These are phyloP conservation scores for cattle (Bos taurus) DNA, from an alignment of 2,113 vertebrate species.

Conservation along the genomic window DNA sequence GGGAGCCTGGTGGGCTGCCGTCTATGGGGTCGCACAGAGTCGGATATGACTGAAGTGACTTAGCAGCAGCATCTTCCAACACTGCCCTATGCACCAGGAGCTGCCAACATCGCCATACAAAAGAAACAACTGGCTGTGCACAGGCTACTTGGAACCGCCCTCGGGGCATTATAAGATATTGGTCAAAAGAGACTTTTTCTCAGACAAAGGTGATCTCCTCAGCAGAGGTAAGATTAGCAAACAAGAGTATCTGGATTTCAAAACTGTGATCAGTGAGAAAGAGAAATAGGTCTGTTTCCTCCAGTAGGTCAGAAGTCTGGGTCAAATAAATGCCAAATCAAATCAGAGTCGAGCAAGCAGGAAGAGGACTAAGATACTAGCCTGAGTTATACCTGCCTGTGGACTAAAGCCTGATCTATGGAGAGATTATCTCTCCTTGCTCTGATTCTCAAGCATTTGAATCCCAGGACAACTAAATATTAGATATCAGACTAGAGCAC, in stretches of 20 bases:
- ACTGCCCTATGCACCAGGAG: background rate
- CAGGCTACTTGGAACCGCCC: background rate
- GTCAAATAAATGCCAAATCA: conserved; percentile 5
- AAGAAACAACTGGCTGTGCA: background rate
- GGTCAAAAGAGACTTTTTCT: background rate
- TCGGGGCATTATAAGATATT: background rate
- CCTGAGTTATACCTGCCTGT: background rate
- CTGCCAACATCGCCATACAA: background rate
- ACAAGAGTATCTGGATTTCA: background rate
- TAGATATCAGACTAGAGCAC: background rate
- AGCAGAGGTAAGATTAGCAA: background rate
- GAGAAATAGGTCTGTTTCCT: background rate
- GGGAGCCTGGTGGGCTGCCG: too few relatives aligned
- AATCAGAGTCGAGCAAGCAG: background rate
- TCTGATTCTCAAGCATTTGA: conserved; percentile 14
- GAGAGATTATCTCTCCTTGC: conserved; percentile 6
- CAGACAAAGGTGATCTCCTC: background rate
- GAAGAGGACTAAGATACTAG: background rate
- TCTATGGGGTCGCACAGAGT: too few relatives aligned
- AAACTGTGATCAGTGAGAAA: background rate
- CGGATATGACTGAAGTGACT: too few relatives aligned
- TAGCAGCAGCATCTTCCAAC: background rate
- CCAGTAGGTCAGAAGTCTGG: background rate
- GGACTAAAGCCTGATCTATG: background rate
- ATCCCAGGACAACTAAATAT: background rate